Evolutionary conservation across 2,888 invertebrate species (phyloP), one percentile per base, ranked within the genome.

Genomic region (Atethmia centrago): DNA sequence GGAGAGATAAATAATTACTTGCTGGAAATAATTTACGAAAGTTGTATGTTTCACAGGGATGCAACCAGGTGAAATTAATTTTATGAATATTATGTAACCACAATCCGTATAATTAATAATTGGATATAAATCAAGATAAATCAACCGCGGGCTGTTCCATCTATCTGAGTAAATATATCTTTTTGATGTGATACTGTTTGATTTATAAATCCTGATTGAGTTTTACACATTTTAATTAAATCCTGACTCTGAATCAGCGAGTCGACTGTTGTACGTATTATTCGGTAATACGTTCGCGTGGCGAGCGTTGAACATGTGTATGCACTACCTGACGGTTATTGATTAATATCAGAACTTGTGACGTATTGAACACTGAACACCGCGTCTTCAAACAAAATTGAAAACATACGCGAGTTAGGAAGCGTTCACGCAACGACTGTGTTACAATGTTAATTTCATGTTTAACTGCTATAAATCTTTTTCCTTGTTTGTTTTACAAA

Each of bases 261-360:
- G 49, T 47, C 42, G 25, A 19, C 31, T 63, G 16, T 49, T 55
- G 25, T 28, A 53, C 8, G 21, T 56, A 56, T 53, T 73, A 73
- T 53, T 56, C 4, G 21, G 42, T 47, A 62, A n/a, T n/a, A n/a
- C 10, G 25, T 51, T 53, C 19, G 58, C 42, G 36, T 51, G 31
- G 69, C 40, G 65, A 58, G 40, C 63, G 31, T 16, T 21, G 58
- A 51, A 68, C 47, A 65, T 36, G 59, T 74, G 63, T 80, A 64
- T 74, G 61, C 75, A 80, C 56, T 65, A 75, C 76, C 76, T 84
- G 84, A 21, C 47, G 59, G 47, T 36, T 83, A 80, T 84, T 76
- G 66, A 84, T 75, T 71, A 75, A 51, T 71, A 62, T 68, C 72
- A 61, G 45, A 80, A 58, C 68, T 66, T 25, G 73, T 67, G 64